Evolutionary conservation across 2,888 invertebrate species (phyloP), one percentile per base, ranked within the genome.

Genomic region (Rotaria magnacalcarata): DNA sequence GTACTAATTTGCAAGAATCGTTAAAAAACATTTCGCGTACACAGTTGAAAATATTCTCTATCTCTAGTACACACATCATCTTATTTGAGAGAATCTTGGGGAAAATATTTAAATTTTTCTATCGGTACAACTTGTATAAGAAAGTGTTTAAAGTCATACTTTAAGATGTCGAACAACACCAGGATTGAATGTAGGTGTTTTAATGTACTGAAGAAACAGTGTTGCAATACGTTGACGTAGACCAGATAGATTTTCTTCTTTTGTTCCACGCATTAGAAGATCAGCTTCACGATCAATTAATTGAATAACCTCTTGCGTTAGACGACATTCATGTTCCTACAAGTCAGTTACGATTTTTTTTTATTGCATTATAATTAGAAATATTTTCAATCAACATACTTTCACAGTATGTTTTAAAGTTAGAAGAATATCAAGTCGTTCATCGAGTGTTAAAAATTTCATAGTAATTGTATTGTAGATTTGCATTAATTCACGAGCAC

Each of bases 241-340:
- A 87, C 93, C 93, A 87, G 93, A 93, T 8, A 95, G 90, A 88
- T 94, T 92, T 84, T 92, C 90, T 84, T 92, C 91, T 86, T 92
- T 92, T 84, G 94, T 93, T 60, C 94, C 93, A 88, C 94, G 92
- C 60, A 94, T 93, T 24, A 94, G 90, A 19, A 95, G 92, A 88
- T 94, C 93, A 87, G 94, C 94, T 89, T 94, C 94, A 89, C 94
- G 92, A 89, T 95, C 94, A 84, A 95, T 92, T 84, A 95, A 91
- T 85, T 92, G 91, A 74, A 93, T 92, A 85, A 95, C 90, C 87
- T 92, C 92, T 87, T 90, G 90, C 4, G 91, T 91, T 80, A 92
- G 88, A 87, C 90, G 90, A 87, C 91, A 91, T 89, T 91, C 90
- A 88, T 92, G 91, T 87, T 91, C 91, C 91, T 92, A 87, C 14